Conservation (phyloP, 92 coral and sea anemone species). For the Bergia puertoricense region DNA sequence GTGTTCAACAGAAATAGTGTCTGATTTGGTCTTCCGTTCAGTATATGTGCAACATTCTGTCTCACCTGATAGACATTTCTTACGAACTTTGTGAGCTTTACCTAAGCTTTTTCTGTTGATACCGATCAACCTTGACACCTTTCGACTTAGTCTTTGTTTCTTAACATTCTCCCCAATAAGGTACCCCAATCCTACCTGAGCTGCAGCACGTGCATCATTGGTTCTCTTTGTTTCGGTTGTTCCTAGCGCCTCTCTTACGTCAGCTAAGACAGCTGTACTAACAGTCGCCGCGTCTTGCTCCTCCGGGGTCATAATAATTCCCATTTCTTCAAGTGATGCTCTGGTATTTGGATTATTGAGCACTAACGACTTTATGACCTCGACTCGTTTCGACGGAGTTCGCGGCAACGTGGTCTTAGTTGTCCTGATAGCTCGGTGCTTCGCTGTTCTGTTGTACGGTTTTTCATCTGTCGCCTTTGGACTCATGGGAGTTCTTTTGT, state of each 20-base stretch:
- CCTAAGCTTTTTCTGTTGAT: too few relatives aligned
- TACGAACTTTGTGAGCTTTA: neutral
- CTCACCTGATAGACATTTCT: neutral
- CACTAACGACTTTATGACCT: neutral
- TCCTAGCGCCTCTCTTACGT: too few relatives aligned
- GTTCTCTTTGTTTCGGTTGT: neutral
- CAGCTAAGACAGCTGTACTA: too few relatives aligned
- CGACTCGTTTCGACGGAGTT: conserved; percentile 7
- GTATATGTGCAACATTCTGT: neutral
- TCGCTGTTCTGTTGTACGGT: conserved; percentile 22
- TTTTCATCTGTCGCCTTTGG: conserved; percentile 3
- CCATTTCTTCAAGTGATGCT: too few relatives aligned
- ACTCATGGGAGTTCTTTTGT: neutral
- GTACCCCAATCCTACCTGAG: too few relatives aligned
- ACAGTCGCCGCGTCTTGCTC: too few relatives aligned
- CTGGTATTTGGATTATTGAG: conserved; percentile 9
- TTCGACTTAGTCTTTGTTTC: too few relatives aligned
- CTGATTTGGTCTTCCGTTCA: neutral
- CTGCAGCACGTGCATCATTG: too few relatives aligned
- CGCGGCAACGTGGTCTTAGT: neutral
- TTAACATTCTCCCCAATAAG: too few relatives aligned
- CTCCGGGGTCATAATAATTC: too few relatives aligned
- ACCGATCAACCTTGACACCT: too few relatives aligned
- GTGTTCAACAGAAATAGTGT: conserved; percentile 23
- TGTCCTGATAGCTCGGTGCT: conserved; percentile 23